These are phyloP conservation scores for Pterophyllum scalare DNA, from an alignment of 2,113 vertebrate species.

Conservation along the genomic window DNA sequence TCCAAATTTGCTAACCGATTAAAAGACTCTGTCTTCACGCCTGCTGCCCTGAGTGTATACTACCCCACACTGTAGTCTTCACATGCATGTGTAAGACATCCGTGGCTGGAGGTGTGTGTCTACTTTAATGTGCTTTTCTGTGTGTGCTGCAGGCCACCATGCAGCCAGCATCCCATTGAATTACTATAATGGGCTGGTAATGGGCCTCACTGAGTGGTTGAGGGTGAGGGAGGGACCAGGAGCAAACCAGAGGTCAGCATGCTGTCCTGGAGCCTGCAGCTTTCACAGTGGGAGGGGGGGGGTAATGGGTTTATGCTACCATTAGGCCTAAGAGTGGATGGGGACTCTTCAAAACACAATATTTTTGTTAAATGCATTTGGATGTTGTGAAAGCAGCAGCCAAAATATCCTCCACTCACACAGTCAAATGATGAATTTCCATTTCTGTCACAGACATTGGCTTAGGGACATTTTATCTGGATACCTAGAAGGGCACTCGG, in stretches of 20 bases:
- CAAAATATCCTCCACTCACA: not conserved
- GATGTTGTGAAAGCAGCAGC: not conserved
- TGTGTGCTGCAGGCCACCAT: constrained; percentile 18
- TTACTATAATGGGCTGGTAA: constrained; percentile 63
- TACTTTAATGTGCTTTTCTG: constrained; percentile 14
- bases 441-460: not conserved
- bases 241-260: constrained; percentile 27
- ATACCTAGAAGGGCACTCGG: not conserved
- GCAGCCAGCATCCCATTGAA: constrained; percentile 56
- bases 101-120: not conserved
- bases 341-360: not conserved
- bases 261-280: constrained; percentile 8
- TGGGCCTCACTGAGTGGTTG: constrained; percentile 43
- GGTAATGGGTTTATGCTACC: not conserved
- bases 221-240: not conserved
- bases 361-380: not conserved
- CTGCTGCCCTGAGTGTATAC: not conserved
- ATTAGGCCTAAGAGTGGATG: not conserved
- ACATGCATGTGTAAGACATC: not conserved
- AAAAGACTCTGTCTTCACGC: not conserved
- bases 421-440: not conserved
- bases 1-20: not conserved
- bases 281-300: constrained; percentile 1
- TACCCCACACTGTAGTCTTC: not conserved
- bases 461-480: not conserved